Base-by-base conservation (phyloP, 2,888 invertebrate genomes). In the Tachina grossa region DNA sequence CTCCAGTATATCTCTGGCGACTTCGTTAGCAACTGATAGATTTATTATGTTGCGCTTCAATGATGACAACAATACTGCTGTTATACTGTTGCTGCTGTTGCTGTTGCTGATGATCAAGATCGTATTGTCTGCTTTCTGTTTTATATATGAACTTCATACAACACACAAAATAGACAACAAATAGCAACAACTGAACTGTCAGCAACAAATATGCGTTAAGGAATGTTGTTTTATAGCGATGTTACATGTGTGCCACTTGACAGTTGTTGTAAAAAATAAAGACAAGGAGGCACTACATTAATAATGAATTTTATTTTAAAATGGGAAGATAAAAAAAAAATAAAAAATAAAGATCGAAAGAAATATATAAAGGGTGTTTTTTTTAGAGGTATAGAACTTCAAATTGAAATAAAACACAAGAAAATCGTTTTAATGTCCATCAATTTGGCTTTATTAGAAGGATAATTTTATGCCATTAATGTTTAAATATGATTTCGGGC, bases 201-300 rank as follows among this genome's bases (percentile, higher is more conserved):
- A 68, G 51, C 68, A 75, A 77, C 75, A 81, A 74, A 83, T 80
- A 85, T 87, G 81, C 82, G 74, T 74, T 81, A 85, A 79, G 80
- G 84, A 85, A 87, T 87, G 87, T 80, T 85, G 84, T 87, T 85
- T 83, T 83, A 53, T n/a, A 76, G 85, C 76, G 85, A 85, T 82
- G 82, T 74, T 83, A 75, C 85, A 85, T 85, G 82, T 79, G 82
- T 79, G 82, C 78, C 85, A 83, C 82, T 79, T 85, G 66, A 76
- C 85, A 85, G 79, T 75, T 83, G 78, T 49, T 41, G 53, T 19
- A 59, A 80, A 63, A n/a, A 39, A 9, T 4, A 45, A 65, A 22
- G 65, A 72, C 31, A 49, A 45, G n/a, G 51, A 61, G 55, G 61
- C 66, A n/a, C 10, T 57, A 57, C 53, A 69, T 77, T 72, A 72